Conservation (phyloP, 2,797 vertebrate species). For the Emydoidea blandingii region DNA sequence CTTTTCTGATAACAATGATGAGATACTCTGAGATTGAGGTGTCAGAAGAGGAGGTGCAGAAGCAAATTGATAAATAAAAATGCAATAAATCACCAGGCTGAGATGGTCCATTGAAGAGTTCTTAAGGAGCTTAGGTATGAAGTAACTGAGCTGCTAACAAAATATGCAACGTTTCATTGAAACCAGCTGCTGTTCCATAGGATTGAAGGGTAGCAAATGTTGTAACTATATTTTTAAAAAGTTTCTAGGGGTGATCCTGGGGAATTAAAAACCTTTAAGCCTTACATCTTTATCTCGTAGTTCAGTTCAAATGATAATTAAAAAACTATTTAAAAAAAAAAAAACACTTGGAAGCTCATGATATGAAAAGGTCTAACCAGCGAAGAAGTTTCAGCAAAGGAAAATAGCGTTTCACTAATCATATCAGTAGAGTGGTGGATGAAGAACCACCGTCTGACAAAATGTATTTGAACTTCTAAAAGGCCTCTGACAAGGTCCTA, state of each 20-base stretch:
- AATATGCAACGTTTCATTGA: background rate
- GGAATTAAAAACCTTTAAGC: background rate
- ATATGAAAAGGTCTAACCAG: background rate
- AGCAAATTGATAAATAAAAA: background rate
- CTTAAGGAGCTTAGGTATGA: background rate
- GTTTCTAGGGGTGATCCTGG: background rate
- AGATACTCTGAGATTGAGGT: background rate
- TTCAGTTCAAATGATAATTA: background rate
- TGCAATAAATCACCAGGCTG: background rate
- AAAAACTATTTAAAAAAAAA: rapidly evolving
- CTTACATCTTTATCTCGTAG: background rate
- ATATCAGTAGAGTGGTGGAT: background rate
- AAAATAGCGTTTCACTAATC: background rate
- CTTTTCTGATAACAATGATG: background rate
- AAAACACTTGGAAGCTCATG: rapidly evolving
- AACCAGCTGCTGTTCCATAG: background rate
- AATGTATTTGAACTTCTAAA: background rate
- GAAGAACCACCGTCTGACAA: rapidly evolving
- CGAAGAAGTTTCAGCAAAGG: background rate
- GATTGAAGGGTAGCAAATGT: background rate
- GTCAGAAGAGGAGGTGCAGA: background rate
- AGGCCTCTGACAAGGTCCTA: rapidly evolving
- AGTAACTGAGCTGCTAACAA: background rate
- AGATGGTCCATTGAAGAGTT: background rate
- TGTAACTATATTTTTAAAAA: background rate